These are phyloP conservation scores for Meandrina meandrites DNA, from an alignment of 92 coral and sea anemone species.

Conservation along the genomic window DNA sequence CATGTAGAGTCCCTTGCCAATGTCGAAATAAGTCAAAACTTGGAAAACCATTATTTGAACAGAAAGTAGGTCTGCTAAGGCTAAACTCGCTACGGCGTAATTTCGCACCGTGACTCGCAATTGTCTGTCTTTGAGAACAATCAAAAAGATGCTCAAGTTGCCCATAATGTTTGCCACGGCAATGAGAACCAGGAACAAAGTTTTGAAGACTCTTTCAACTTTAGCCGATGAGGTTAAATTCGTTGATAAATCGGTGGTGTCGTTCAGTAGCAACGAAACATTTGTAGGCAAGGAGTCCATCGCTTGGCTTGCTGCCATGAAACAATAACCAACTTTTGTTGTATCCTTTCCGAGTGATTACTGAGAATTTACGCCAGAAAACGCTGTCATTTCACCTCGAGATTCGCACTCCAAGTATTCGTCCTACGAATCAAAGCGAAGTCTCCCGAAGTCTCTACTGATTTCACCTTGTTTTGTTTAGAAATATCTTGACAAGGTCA, in stretches of 20 bases:
- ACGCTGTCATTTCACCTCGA: not conserved
- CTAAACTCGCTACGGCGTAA: slow-evolving; percentile 55
- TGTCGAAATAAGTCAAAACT: slow-evolving; percentile 27
- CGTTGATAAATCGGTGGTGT: slow-evolving; percentile 5
- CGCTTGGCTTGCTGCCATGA: not conserved
- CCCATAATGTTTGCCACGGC: slow-evolving; percentile 49
- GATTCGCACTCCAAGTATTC: not conserved
- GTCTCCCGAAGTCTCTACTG: not conserved
- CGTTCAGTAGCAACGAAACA: not conserved
- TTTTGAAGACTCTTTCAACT: slow-evolving; percentile 24
- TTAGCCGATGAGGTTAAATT: slow-evolving; percentile 19
- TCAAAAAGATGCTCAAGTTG: slow-evolving; percentile 45
- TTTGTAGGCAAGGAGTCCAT: slow-evolving; percentile 12
- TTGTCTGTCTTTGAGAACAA: slow-evolving; percentile 55
- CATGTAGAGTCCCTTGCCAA: slow-evolving; percentile 1
- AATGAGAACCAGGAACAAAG: slow-evolving; percentile 30
- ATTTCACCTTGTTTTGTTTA: slow-evolving; percentile 13
- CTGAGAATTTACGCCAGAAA: not conserved
- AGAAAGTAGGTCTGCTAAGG: slow-evolving; percentile 53
- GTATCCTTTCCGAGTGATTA: no score
- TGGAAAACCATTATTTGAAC: slow-evolving; percentile 36
- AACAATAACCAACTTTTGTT: not conserved
- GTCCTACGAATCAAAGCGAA: not conserved
- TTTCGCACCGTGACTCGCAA: slow-evolving; percentile 50
- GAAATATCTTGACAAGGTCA: slow-evolving; percentile 8